phyloP scores from a whole-genome alignment of 2,797 vertebrate genomes.

The Ceryle rudis region DNA sequence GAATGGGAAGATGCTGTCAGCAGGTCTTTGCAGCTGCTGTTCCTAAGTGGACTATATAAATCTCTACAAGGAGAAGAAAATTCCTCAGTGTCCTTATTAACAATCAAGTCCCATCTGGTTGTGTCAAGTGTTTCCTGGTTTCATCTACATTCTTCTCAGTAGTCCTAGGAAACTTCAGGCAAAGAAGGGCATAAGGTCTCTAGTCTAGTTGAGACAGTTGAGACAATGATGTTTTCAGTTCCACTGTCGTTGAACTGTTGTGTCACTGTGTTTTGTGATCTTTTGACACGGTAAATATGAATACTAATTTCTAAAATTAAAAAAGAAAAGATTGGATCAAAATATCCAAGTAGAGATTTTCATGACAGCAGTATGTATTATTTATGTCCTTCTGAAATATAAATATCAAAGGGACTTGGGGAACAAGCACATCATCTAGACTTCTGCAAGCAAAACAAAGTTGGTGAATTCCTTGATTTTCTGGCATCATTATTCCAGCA shows the following conservation, averaged over 20 bases:
- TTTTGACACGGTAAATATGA: neutral
- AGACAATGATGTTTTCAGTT: neutral
- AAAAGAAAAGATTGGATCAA: neutral
- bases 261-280: neutral
- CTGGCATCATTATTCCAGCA: neutral
- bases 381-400: neutral
- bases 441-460: neutral
- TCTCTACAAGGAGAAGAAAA: neutral
- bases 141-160: neutral
- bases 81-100: neutral
- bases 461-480: neutral
- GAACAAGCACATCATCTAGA: neutral
- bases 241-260: neutral
- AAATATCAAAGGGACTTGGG: neutral
- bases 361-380: neutral
- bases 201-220: neutral
- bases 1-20: neutral
- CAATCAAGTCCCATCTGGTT: neutral
- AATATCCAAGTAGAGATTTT: neutral
- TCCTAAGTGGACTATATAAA: neutral
- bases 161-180: neutral
- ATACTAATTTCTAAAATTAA: neutral
- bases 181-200: fast-evolving
- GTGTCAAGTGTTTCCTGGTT: neutral
- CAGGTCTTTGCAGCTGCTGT: slow-evolving; percentile 2